phyloP scores from a whole-genome alignment of 2,888 invertebrate species.

The Leptura quadrifasciata region DNA sequence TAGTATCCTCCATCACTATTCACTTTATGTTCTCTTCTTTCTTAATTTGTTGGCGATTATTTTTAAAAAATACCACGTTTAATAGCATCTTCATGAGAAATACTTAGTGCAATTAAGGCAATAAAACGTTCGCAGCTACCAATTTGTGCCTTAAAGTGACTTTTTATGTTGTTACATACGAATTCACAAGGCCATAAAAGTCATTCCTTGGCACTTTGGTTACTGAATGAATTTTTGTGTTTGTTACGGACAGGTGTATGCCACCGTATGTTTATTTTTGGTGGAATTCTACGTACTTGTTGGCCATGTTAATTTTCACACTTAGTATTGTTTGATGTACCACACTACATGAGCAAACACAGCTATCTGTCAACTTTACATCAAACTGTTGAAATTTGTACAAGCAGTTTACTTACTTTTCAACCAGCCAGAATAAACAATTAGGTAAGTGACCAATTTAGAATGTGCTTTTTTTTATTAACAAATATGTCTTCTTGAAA shows the following conservation, averaged over 20 bases:
- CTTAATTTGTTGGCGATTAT: conserved; percentile 11
- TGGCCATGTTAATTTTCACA: conserved; percentile 68
- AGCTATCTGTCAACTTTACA: conserved; percentile 60
- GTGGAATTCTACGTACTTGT: conserved; percentile 64
- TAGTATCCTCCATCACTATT: neutral
- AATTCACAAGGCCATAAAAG: conserved; percentile 43
- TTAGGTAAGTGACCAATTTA: conserved; percentile 55
- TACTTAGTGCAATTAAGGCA: conserved; percentile 39
- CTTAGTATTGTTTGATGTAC: conserved; percentile 65
- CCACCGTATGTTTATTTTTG: conserved; percentile 62
- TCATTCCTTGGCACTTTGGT: conserved; percentile 28
- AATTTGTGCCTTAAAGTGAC: conserved; percentile 44
- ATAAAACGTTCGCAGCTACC: conserved; percentile 43
- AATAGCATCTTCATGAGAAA: conserved; percentile 40
- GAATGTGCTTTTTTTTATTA: conserved; percentile 25
- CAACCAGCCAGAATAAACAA: conserved; percentile 55
- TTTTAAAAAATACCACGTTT: conserved; percentile 21
- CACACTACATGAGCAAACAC: conserved; percentile 63
- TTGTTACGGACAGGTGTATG: conserved; percentile 58
- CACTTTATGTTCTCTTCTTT: neutral
- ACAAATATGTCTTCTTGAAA: neutral
- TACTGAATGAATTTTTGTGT: conserved; percentile 41
- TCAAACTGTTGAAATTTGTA: conserved; percentile 61
- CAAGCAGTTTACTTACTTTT: conserved; percentile 57
- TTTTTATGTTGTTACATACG: conserved; percentile 45